Percentiles rank a stretch among this genome's conserved stretches.
phyloP scores from a whole-genome alignment of 35 echinoderm and acorn worm species.

The Diadema setosum region DNA sequence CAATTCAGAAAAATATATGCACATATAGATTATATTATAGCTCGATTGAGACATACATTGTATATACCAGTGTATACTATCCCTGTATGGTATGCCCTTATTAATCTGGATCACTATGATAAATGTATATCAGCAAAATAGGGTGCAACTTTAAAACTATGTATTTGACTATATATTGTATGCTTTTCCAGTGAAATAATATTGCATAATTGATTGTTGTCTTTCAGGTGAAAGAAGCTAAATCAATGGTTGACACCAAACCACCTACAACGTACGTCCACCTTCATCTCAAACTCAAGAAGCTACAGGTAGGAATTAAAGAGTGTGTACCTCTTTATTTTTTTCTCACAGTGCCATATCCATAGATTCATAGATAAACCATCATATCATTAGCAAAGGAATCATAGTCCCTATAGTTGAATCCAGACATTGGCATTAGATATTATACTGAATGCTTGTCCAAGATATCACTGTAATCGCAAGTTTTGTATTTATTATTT shows the following conservation, averaged over 20 bases:
- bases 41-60: too few species aligned
- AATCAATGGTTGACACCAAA: conserved; percentile 96
- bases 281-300: conserved; percentile 99
- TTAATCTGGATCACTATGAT: too few species aligned
- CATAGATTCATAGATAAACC: not conserved
- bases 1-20: too few species aligned
- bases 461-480: not conserved
- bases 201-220: too few species aligned
- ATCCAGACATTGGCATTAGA: not conserved
- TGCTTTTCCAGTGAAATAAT: too few species aligned
- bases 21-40: too few species aligned
- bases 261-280: conserved; percentile 92
- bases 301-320: conserved; percentile 86
- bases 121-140: too few species aligned
- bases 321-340: too few species aligned
- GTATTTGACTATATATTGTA: too few species aligned
- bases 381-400: not conserved
- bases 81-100: too few species aligned
- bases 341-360: not conserved
- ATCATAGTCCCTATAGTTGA: not conserved
- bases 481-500: not conserved
- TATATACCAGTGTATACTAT: too few species aligned
- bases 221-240: conserved; percentile 73
- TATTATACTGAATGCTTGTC: not conserved
- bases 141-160: too few species aligned